Base-by-base conservation (phyloP, 2,113 vertebrate species). In the Pantherophis guttatus region DNA sequence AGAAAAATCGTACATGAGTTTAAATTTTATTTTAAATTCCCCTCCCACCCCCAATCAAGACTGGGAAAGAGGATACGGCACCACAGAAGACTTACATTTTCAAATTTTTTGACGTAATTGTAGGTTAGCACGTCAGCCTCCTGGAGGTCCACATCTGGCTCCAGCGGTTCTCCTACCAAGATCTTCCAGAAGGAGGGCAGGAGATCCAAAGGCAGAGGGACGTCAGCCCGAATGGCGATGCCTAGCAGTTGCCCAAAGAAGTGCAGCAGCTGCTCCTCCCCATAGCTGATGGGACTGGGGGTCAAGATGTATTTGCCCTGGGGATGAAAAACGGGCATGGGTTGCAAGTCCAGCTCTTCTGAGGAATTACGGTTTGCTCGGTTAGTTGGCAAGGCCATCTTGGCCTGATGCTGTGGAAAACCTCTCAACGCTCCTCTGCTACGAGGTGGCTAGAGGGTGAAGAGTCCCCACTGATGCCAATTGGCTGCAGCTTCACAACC, bases 171-270 rank as follows among this genome's bases (percentile, higher is more conserved):
- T 0, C 98, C 98, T 21, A 99, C 98, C 92, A 99, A 97, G 1
- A 98, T 98, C 96, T 99, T 99, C 99, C 99, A 99, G 96, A 99
- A 99, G 58, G 98, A 99, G 58, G 98, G 97, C 92, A 99, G 97
- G 5, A 99, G 98, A 95, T 99, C 99, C 94, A 99, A 96, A 1
- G 99, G 99, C 86, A 99, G 98, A 3, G 99, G 99, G 33, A 99
- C 98, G 0, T 99, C 99, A 0, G 99, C 99, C 0, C 99, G 98
- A 59, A 99, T 99, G 13, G 98, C 99, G 0, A 99, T 99, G 5
- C 99, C 99, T 94, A 99, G 96, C 53, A 99, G 97, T 95, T 99
- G 99, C 87, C 99, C 99, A 0, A 99, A 98, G 98, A 99, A 99
- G 93, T 99, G 99, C 94, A 99, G 97, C 50, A 99, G 95, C 97